phyloP scores from a whole-genome alignment of 2,888 invertebrate genomes.

The Charanyca ferruginea region DNA sequence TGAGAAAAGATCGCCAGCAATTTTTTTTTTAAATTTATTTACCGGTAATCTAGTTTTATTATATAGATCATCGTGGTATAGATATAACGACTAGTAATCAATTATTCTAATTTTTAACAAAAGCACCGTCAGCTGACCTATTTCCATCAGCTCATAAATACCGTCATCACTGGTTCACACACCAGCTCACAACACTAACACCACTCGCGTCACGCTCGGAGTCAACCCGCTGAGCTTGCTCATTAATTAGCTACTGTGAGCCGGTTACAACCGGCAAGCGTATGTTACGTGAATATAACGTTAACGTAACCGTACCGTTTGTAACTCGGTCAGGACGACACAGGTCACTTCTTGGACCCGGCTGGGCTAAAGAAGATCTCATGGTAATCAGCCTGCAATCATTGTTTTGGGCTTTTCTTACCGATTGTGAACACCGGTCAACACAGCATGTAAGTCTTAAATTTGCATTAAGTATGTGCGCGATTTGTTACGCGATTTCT shows the following conservation, averaged over 20 bases:
- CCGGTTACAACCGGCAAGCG: slow-evolving; percentile 5
- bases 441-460: too few species aligned
- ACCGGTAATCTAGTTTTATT: too few species aligned
- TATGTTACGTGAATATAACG: background rate
- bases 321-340: background rate
- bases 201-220: slow-evolving; percentile 7
- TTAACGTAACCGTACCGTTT: background rate
- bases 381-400: background rate
- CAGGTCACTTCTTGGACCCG: background rate
- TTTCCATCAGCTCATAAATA: background rate
- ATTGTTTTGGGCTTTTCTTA: too few species aligned
- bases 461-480: too few species aligned
- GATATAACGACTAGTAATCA: background rate
- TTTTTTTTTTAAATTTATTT: too few species aligned
- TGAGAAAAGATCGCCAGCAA: too few species aligned
- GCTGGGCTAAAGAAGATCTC: background rate
- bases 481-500: too few species aligned
- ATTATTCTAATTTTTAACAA: slow-evolving; percentile 2
- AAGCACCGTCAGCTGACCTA: background rate
- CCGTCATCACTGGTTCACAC: background rate
- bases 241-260: slow-evolving; percentile 11
- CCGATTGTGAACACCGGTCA: too few species aligned
- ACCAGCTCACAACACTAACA: too few species aligned
- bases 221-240: slow-evolving; percentile 25
- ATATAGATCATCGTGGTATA: too few species aligned